Conservation (phyloP, 2,888 invertebrate species). For the Nomada fucata region DNA sequence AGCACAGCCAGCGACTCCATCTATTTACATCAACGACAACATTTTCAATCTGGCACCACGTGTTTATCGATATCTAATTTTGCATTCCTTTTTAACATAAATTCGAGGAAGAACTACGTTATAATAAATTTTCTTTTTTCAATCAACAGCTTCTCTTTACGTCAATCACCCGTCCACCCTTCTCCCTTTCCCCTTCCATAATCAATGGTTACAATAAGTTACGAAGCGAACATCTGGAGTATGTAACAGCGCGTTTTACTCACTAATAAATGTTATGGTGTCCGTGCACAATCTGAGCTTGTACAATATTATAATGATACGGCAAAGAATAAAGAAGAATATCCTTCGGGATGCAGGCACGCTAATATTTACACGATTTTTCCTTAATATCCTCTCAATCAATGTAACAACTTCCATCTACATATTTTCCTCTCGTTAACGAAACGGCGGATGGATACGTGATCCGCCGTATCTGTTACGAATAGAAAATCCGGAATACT, state of each 20-base stretch:
- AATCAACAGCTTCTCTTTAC: conserved; percentile 61
- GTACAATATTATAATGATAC: not conserved
- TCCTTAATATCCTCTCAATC: not conserved
- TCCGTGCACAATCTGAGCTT: conserved; percentile 55
- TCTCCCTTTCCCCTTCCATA: conserved; percentile 24
- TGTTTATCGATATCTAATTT: conserved; percentile 39
- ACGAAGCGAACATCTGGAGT: conserved; percentile 67
- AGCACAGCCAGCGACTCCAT: conserved; percentile 69
- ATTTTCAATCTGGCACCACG: conserved; percentile 35
- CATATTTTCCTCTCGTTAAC: not conserved
- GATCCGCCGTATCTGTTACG: not conserved
- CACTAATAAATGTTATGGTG: conserved; percentile 59
- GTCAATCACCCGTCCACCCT: conserved; percentile 9
- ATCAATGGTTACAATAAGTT: conserved; percentile 63
- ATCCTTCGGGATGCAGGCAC: not conserved
- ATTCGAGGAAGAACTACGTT: conserved; percentile 68
- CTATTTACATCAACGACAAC: conserved; percentile 56
- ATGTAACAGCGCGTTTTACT: conserved; percentile 61
- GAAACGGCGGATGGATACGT: not conserved
- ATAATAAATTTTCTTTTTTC: conserved; percentile 60
- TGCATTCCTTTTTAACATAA: conserved; percentile 52
- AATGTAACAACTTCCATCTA: not conserved
- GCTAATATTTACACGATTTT: not conserved
- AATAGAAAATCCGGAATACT: not conserved
- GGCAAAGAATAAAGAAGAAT: not conserved